Conservation (phyloP, 1,140 invertebrate species). For the Brachystomella parvula region DNA sequence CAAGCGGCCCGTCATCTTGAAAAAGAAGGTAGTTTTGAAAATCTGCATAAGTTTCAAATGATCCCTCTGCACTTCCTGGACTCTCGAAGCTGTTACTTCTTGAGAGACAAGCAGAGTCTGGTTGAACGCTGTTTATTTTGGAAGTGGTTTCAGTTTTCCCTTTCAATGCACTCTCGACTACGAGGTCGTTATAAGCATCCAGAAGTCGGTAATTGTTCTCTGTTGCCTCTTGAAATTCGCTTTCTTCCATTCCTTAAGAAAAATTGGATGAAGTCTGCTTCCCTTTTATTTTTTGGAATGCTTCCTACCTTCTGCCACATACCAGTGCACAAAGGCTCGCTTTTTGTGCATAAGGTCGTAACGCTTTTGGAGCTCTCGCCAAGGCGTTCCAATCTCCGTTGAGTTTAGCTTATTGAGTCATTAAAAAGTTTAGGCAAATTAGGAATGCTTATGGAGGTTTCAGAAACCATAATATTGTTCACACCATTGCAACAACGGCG, state of each 20-base stretch:
- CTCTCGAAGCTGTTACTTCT: no score
- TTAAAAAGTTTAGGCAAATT: not conserved
- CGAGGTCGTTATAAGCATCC: not conserved
- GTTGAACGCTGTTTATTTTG: not conserved
- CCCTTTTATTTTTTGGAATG: not conserved
- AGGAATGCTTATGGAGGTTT: no score
- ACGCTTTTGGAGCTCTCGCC: conserved; percentile 46
- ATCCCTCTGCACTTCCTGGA: no score
- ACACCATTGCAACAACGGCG: conserved; percentile 11
- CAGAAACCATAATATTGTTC: not conserved
- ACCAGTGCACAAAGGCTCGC: conserved; percentile 19
- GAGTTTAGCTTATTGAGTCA: conserved; percentile 31
- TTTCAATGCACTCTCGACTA: not conserved
- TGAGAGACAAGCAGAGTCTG: no score
- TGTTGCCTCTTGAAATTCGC: conserved; percentile 14
- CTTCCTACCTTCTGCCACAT: conserved; percentile 13
- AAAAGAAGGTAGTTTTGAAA: no score
- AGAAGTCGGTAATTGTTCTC: conserved; percentile 14
- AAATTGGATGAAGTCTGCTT: not conserved
- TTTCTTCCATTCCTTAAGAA: conserved; percentile 11
- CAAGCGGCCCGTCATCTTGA: no score
- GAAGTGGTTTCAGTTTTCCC: not conserved
- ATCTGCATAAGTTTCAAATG: no score
- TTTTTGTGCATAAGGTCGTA: conserved; percentile 7
- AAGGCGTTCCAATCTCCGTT: conserved; percentile 48